Base-by-base conservation (phyloP, 1,140 invertebrate species). In the Prorops nasuta region DNA sequence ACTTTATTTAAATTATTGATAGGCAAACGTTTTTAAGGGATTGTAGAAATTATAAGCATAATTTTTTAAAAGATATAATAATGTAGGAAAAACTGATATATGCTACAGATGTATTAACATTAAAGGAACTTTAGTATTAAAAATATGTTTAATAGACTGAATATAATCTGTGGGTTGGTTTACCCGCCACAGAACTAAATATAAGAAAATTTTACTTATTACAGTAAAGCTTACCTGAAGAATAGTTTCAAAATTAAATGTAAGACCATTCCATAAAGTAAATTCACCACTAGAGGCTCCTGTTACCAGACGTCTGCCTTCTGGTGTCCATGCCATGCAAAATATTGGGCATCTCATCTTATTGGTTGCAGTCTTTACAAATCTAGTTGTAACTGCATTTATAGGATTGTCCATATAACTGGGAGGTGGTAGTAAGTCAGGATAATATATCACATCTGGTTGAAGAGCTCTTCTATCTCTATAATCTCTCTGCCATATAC, bases 221-320 rank as follows among this genome's bases (percentile, higher is more conserved):
- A 44, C 17, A 28, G 0, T 17, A 18, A 38, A 15, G 10, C 3
- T 28, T 79, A 95, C 93, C 86, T 99, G 98, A 36, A 99, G 80
- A 76, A 99, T 99, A 35, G 98, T 99, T 83, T 99, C 98, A 82
- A 99, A 99, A 80, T 99, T 99, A 77, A 99, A 99, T 6, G 97
- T 99, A 4, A 99, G 83, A 16, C 98, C 98, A 83, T 99, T 99
- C 98, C 98, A 99, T 2, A 99, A 79, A 0, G 98, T 99, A 70
- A 99, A 99, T 79, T 99, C 98, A 16, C 98, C 98, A 56, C 94
- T 98, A 1, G 96, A 98, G 10, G 98, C 96, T 3, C 98, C 98
- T 7, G 98, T 99, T 2, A 99, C 93, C 43, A 99, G 79, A 53
- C 98, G 83, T 49, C 98, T 84, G 16, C 98, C 98, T 79, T 99